These are phyloP conservation scores for Rhinogobio ventralis DNA, from an alignment of 2,797 vertebrate species.

Conservation along the genomic window DNA sequence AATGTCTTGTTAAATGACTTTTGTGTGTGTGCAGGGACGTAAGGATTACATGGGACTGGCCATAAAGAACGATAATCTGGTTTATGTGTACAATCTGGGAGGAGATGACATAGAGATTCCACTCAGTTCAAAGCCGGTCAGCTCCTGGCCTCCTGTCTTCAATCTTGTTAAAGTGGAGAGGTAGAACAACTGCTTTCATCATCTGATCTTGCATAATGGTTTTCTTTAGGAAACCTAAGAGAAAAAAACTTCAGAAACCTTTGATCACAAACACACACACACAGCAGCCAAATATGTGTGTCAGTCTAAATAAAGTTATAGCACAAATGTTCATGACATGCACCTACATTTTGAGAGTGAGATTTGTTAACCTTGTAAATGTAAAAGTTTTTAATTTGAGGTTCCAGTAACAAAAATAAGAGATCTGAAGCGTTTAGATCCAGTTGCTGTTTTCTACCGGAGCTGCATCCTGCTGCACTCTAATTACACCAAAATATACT, in stretches of 20 bases:
- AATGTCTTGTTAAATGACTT: neutral
- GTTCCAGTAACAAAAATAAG: neutral
- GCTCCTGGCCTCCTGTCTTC: conserved; percentile 94
- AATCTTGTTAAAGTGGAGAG: conserved; percentile 95
- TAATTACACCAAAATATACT: neutral
- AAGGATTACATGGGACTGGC: conserved; percentile 95
- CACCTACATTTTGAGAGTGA: neutral
- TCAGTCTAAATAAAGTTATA: neutral
- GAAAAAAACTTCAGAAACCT: neutral
- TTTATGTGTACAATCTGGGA: conserved; percentile 93
- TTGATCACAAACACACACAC: neutral
- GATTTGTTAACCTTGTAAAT: neutral
- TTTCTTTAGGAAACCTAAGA: neutral
- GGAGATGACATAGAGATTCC: conserved; percentile 90
- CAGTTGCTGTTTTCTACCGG: neutral
- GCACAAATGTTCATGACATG: neutral
- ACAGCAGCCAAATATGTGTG: neutral
- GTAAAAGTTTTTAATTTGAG: neutral
- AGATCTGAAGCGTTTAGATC: neutral
- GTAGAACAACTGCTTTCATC: conserved; percentile 69
- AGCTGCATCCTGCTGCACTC: neutral
- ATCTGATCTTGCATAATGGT: neutral
- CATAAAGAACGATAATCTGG: conserved; percentile 95
- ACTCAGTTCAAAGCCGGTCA: conserved; percentile 92
- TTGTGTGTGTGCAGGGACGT: conserved; percentile 76